phyloP scores from a whole-genome alignment of 30 jellyfish, hydroid and myxozoan genomes.

The Catostylus mosaicus region DNA sequence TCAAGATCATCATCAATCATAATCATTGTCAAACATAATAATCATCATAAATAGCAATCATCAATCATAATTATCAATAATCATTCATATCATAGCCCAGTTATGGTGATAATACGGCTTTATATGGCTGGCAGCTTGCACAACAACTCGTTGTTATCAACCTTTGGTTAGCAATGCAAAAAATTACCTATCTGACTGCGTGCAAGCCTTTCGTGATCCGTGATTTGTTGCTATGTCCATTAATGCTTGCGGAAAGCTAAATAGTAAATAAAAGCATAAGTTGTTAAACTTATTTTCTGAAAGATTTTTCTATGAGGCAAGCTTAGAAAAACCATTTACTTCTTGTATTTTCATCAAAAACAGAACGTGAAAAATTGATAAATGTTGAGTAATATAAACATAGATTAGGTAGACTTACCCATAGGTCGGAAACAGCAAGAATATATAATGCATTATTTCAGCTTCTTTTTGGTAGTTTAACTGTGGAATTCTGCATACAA shows the following conservation, averaged over 20 bases:
- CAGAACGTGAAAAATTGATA: too few species aligned
- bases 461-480: slow-evolving; percentile 66
- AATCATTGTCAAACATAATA: too few species aligned
- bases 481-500: slow-evolving; percentile 61
- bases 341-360: too few species aligned
- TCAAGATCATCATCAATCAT: too few species aligned
- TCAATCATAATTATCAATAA: too few species aligned
- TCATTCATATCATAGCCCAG: too few species aligned
- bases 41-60: too few species aligned
- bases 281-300: neutral
- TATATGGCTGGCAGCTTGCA: neutral
- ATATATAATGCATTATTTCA: slow-evolving; percentile 65
- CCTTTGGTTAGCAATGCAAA: neutral
- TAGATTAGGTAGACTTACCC: slow-evolving; percentile 82
- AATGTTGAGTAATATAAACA: too few species aligned
- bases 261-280: neutral
- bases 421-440: slow-evolving; percentile 82
- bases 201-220: slow-evolving; percentile 64
- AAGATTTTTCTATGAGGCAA: neutral
- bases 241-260: slow-evolving; percentile 83
- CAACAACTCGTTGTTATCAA: neutral
- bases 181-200: slow-evolving; percentile 35
- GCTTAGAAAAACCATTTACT: too few species aligned
- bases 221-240: slow-evolving; percentile 76
- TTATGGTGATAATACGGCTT: neutral